Base-by-base conservation (phyloP, 2,113 vertebrate genomes). In the Willisornis vidua region DNA sequence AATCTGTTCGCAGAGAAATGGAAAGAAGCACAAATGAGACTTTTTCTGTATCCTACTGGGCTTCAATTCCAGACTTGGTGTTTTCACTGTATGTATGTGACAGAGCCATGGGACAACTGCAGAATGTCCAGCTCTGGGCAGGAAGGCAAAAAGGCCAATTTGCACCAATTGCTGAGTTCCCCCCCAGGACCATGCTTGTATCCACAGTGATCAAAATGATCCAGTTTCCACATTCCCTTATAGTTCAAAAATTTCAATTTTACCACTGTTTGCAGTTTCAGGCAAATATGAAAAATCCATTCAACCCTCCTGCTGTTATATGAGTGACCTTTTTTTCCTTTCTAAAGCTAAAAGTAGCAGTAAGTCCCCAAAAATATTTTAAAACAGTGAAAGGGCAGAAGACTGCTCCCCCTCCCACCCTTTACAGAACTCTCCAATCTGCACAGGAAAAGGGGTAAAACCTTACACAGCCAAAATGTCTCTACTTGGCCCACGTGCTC, bases 401-500 rank as follows among this genome's bases (percentile, higher is more conserved):
- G 46, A 20, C 19, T 22, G 15, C 15, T 84, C 7, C 31, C 43
- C 2, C 3, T 45, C n/a, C 17, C 65, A 61, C 23, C 12, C 22
- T 35, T 41, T 28, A 22, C 26, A 12, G 8, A 75, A 3, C 33
- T 54, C 61, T 68, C 33, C 37, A 52, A 31, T 23, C 45, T 58
- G 25, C 26, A 22, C 0, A 0, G 10, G 35, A 72, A 11, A 26
- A 67, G 35, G 35, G 31, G 8, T 8, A 65, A 37, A 55, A 77
- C 62, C 62, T 45, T 45, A 29, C 49, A 25, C 7, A 46, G 33
- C 12, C 57, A 66, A 39, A 61, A n/a, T 9, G 7, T 8, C 63
- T 74, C 85, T 29, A 9, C 25, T 39, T 8, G 10, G 31, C 8
- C 31, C 43, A 14, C 0, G 0, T 3, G 1, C 23, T 52, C 22